Percentiles rank a stretch among this genome's conserved stretches.
phyloP scores from a whole-genome alignment of 2,797 vertebrate genomes.

The Microcaecilia unicolor region DNA sequence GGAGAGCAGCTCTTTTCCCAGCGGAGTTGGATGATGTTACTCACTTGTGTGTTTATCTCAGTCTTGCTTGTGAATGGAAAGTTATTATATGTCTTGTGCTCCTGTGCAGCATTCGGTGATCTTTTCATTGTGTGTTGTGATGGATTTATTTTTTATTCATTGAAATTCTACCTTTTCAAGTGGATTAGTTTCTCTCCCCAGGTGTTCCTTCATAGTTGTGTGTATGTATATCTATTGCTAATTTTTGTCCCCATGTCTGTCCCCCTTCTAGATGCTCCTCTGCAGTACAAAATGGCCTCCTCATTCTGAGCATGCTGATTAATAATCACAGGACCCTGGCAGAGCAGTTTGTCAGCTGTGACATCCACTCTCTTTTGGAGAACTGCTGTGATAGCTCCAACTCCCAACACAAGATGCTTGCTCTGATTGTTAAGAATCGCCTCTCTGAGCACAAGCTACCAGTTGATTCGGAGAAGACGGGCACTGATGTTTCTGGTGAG shows the following conservation, averaged over 20 bases:
- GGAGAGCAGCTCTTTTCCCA: too few species aligned
- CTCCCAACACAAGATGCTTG: slow-evolving; percentile 54
- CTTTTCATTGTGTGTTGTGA: too few species aligned
- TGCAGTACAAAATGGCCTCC: slow-evolving; percentile 73
- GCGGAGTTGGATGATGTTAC: too few species aligned
- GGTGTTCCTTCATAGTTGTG: too few species aligned
- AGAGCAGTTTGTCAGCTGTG: slow-evolving; percentile 67
- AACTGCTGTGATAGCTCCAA: slow-evolving; percentile 26
- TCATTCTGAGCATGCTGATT: slow-evolving; percentile 75
- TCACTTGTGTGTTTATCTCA: too few species aligned
- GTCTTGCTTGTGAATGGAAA: too few species aligned
- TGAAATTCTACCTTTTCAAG: too few species aligned
- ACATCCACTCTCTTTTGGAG: slow-evolving; percentile 54
- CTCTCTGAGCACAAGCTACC: slow-evolving; percentile 60
- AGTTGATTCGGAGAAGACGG: slow-evolving; percentile 42
- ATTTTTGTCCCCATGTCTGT: not conserved
- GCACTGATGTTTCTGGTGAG: not conserved
- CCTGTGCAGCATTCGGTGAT: too few species aligned
- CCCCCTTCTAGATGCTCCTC: slow-evolving; percentile 56
- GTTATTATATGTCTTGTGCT: too few species aligned
- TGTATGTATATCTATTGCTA: too few species aligned
- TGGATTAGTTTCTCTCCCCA: too few species aligned
- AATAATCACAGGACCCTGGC: slow-evolving; percentile 74
- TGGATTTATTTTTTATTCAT: too few species aligned
- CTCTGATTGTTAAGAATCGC: slow-evolving; percentile 63